Evolutionary conservation across 2,797 vertebrate genomes (phyloP).

Genomic region (Diplodus puntazzo): DNA sequence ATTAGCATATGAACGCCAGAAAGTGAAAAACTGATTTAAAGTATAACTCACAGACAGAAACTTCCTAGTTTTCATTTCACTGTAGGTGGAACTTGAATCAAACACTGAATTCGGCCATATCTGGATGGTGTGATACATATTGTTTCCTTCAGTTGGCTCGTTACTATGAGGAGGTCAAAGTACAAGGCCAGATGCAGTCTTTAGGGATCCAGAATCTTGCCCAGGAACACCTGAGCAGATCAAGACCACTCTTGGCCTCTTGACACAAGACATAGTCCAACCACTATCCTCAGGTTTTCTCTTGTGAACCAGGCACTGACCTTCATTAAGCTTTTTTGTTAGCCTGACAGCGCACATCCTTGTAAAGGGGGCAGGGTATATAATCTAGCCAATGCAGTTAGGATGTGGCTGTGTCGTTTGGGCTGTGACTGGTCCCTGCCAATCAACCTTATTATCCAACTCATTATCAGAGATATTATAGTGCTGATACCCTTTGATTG

Average conservation of each 20-base stretch:
- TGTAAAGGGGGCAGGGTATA: slow-evolving; percentile 12
- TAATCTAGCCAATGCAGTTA: slow-evolving; percentile 9
- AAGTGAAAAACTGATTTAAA: slow-evolving; percentile 11
- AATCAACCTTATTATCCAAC: slow-evolving; percentile 63
- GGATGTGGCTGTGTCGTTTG: slow-evolving; percentile 14
- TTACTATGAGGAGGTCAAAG: not conserved
- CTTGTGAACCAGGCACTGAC: slow-evolving; percentile 44
- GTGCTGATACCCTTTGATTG: slow-evolving; percentile 52
- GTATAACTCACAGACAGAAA: not conserved
- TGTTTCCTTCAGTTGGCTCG: not conserved
- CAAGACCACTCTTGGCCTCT: slow-evolving; percentile 10
- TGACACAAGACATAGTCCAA: slow-evolving; percentile 50
- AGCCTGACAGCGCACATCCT: slow-evolving; percentile 39
- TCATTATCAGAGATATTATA: slow-evolving; percentile 63
- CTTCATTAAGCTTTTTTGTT: slow-evolving; percentile 38
- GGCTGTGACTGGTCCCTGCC: slow-evolving; percentile 43
- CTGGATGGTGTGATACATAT: not conserved
- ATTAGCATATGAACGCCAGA: slow-evolving; percentile 42
- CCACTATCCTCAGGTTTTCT: slow-evolving; percentile 21
- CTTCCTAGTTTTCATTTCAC: not conserved
- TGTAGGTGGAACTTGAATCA: not conserved
- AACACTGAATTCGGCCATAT: not conserved
- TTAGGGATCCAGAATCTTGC: slow-evolving; percentile 13
- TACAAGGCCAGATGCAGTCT: slow-evolving; percentile 11
- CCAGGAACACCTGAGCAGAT: slow-evolving; percentile 26